Base-by-base conservation (phyloP, 2,113 vertebrate genomes). In the Sceloporus undulatus region DNA sequence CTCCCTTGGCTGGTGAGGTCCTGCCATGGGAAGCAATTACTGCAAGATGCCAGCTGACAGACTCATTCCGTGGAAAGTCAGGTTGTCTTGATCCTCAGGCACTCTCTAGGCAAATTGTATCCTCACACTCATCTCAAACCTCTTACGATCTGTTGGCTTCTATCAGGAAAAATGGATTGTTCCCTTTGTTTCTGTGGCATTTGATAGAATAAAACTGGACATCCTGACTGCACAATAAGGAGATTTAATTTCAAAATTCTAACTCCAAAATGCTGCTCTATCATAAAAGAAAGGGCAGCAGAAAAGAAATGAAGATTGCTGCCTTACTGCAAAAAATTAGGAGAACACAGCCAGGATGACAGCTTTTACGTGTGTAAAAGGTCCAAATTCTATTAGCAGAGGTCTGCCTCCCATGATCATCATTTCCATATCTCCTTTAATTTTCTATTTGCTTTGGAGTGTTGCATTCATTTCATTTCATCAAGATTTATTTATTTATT, bases 11-110 rank as follows among this genome's bases (percentile, higher is more conserved):
- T 98, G 96, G 97, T 96, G 95, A 97, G 98, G 97, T 98, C 98
- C 98, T 98, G 98, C 98, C 98, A 98, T 98, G 98, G 98, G 98
- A 99, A 98, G 98, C 98, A 98, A 99, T 99, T 99, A 98, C 97
- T 87, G 96, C 98, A 97, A 96, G 98, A 98, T 98, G 98, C 98
- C 98, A 98, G 98, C 98, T 98, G 98, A 99, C 98, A 99, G 98
- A 97, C 98, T 97, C 96, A 96, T 98, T 98, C 98, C 95, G 96
- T 97, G 95, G 97, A 97, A 98, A 98, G 97, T 95, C 95, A 96
- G 96, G 97, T 97, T 97, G 97, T 97, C 97, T 97, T 97, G 98
- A 95, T 98, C 98, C 98, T 98, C 98, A 91, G 98, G 98, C 98
- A 97, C 97, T 98, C 98, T 98, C 98, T 98, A 98, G 98, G 98